Evolutionary conservation across 1,140 invertebrate genomes (phyloP), one percentile per base, ranked within the genome.

Genomic region (Frieseomelitta varia): DNA sequence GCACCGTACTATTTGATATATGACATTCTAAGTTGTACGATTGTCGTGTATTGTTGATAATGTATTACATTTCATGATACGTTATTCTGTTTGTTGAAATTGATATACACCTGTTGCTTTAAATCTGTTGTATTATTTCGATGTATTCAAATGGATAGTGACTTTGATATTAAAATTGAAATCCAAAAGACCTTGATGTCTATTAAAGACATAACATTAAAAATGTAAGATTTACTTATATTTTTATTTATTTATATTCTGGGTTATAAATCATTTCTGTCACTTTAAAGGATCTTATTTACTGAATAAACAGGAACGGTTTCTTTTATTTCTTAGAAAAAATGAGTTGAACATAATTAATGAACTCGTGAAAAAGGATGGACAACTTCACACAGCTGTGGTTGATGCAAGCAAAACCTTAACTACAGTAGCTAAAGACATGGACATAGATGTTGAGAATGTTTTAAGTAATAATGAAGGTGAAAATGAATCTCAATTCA

Each of bases 181-280:
- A 90, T 92, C 56, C 86, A 88, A 47, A 84, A 87, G 12, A 79
- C 73, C 21, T 75, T 93, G 30, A 1, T 58, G 12, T 39, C 82
- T 27, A 93, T 93, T 72, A 82, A 91, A 47, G 68, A 88, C 6
- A 56, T 91, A 34, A 81, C 85, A 51, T 30, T 65, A 27, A 90
- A 91, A 77, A 90, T 93, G 93, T 93, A 91, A 93, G 74, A 17
- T 72, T n/a, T n/a, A n/a, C n/a, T n/a, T n/a, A n/a, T n/a, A n/a
- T n/a, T n/a, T n/a, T n/a, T n/a, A n/a, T 30, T 67, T 39, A 34
- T 19, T 30, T 67, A 4, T 34, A 21, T 34, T 30, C 17, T 17
- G 8, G 39, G 27, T 19, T 34, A 67, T 34, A 67, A 21, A 67
- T 34, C 19, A 67, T 30, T 8, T 67, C 3, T 27, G 10, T 34